Conservation (phyloP, 1,140 invertebrate genomes). For the Zaprionus taronus region DNA sequence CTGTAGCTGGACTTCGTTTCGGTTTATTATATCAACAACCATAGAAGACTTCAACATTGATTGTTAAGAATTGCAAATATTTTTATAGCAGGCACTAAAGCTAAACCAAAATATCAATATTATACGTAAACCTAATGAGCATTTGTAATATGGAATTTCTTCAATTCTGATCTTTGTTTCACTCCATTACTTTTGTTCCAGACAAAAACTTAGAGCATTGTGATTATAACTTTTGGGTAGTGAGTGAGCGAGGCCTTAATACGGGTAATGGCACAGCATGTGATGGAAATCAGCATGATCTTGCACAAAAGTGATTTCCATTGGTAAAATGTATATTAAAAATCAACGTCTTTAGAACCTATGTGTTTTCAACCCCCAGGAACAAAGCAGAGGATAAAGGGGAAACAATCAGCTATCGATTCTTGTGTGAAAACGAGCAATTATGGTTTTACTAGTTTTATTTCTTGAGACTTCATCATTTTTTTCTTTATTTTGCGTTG, state of each 20-base stretch:
- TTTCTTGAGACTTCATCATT: conserved; percentile 32
- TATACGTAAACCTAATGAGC: background rate
- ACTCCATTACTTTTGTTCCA: background rate
- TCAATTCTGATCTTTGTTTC: background rate
- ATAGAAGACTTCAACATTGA: too few relatives aligned
- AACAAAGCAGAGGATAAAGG: background rate
- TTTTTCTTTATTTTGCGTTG: background rate
- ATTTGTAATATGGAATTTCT: background rate
- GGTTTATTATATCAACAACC: too few relatives aligned
- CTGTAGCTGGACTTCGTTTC: too few relatives aligned
- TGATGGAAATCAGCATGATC: conserved; percentile 2
- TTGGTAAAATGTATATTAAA: conserved; percentile 30
- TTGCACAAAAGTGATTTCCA: conserved; percentile 6
- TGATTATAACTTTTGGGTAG: background rate
- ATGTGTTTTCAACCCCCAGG: conserved; percentile 46
- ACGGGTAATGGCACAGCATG: background rate
- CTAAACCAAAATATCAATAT: background rate
- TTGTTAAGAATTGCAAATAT: too few relatives aligned
- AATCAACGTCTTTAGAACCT: conserved; percentile 35
- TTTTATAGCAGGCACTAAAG: too few relatives aligned
- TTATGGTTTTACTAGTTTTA: conserved; percentile 73
- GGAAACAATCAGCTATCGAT: conserved; percentile 48
- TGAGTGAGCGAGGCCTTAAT: background rate
- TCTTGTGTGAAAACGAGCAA: conserved; percentile 80
- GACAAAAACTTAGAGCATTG: background rate